A percentile compares a stretch with the other conserved stretches of the same genome.
These are phyloP conservation scores for Rotaria sp. DNA, from an alignment of 2,888 invertebrate genomes.

Conservation along the genomic window DNA sequence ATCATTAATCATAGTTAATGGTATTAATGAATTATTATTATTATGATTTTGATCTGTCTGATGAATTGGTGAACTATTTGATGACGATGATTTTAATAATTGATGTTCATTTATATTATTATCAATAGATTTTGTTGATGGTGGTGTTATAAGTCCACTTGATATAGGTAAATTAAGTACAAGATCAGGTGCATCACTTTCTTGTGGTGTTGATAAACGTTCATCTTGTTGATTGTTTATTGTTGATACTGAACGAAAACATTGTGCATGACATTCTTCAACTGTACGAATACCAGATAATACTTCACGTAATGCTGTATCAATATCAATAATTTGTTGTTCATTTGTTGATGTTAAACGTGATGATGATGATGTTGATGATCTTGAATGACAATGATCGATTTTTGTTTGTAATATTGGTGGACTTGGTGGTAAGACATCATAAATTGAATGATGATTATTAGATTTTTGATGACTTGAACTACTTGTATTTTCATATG, in stretches of 20 bases:
- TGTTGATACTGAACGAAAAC: not conserved
- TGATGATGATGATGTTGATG: not conserved
- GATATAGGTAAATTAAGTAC: conserved; percentile 27
- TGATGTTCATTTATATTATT: not conserved
- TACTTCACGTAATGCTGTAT: conserved; percentile 54
- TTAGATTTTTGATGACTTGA: not conserved
- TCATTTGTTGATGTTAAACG: conserved; percentile 25
- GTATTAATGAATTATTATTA: not conserved
- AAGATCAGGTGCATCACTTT: conserved; percentile 21
- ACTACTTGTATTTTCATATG: not conserved
- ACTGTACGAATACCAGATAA: conserved; percentile 47
- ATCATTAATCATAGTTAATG: not conserved
- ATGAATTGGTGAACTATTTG: not conserved
- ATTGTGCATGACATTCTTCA: conserved; percentile 29
- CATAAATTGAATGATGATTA: not conserved
- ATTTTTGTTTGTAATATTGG: not conserved
- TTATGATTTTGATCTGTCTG: not conserved
- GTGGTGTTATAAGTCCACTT: not conserved
- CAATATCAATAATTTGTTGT: conserved; percentile 46
- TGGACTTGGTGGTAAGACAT: not conserved
- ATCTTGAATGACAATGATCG: not conserved
- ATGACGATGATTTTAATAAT: conserved; percentile 12
- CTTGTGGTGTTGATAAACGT: conserved; percentile 11
- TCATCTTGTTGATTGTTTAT: not conserved
- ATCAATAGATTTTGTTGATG: not conserved